These are phyloP conservation scores for Lithobates sylvaticus DNA, from an alignment of 2,797 vertebrate species.

Conservation along the genomic window DNA sequence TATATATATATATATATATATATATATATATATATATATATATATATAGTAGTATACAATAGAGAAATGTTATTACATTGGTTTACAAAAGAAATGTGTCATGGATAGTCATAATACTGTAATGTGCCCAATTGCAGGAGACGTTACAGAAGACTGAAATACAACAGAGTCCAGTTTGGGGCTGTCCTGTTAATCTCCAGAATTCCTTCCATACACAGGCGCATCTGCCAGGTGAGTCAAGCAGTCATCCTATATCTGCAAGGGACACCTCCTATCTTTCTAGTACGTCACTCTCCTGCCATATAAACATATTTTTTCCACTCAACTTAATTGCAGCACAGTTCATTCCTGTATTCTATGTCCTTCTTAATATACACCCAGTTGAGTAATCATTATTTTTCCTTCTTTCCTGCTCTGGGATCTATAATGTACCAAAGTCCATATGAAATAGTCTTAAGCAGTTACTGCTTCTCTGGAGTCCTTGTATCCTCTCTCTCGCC, in stretches of 20 bases:
- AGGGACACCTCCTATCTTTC: not conserved
- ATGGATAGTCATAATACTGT: not conserved
- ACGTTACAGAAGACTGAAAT: constrained; percentile 81
- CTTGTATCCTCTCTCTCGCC: not conserved
- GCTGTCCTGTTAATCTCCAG: constrained; percentile 82
- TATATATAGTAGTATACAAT: too few relatives aligned
- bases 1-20: too few relatives aligned
- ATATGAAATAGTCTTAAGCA: not conserved
- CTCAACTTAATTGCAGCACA: not conserved
- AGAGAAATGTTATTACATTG: too few relatives aligned
- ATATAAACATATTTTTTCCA: not conserved
- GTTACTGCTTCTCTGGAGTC: not conserved
- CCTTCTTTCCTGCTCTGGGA: not conserved
- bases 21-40: too few relatives aligned
- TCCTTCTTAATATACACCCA: not conserved
- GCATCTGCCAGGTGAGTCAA: constrained; percentile 69
- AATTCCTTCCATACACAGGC: constrained; percentile 67
- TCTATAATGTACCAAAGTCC: constrained; percentile 41
- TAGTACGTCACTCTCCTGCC: not conserved
- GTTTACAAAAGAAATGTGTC: too few relatives aligned
- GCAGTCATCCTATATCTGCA: not conserved
- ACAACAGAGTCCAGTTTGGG: constrained; percentile 84
- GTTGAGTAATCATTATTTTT: constrained; percentile 15
- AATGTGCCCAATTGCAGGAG: constrained; percentile 75
- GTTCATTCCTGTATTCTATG: not conserved